Evolutionary conservation across 53 echinoderm and acorn worm species (phyloP).

Genomic region (Echinometra lucunter): DNA sequence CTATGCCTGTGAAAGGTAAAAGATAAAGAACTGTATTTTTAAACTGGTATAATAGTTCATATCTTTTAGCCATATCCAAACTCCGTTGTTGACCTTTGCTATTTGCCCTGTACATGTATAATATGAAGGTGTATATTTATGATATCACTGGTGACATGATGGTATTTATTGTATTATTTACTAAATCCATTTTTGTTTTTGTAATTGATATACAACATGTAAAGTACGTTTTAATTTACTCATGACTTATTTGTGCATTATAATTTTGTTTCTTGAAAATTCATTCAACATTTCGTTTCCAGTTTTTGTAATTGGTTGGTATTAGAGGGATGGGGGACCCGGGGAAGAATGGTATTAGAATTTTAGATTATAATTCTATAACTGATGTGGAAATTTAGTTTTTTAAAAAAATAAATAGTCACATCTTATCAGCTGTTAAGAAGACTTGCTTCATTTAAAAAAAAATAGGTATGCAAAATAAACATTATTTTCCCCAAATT

Average conservation of each 20-base stretch:
- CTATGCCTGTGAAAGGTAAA: not conserved
- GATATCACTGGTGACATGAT: too few species aligned
- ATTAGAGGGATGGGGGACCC: not conserved
- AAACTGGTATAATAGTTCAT: not conserved
- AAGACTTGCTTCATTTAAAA: too few species aligned
- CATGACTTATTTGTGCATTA: not conserved
- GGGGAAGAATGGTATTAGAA: too few species aligned
- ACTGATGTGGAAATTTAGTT: too few species aligned
- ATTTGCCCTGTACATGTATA: not conserved
- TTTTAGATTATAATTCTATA: too few species aligned
- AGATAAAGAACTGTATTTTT: not conserved
- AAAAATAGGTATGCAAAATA: too few species aligned
- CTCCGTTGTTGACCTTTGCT: not conserved
- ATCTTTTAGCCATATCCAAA: not conserved
- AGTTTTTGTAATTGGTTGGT: not conserved
- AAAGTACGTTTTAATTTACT: not conserved
- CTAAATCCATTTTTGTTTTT: not conserved
- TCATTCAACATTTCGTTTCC: not conserved
- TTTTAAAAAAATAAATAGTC: too few species aligned
- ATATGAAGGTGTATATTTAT: not conserved
- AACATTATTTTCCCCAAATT: too few species aligned
- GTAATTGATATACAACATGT: not conserved
- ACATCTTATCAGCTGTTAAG: too few species aligned
- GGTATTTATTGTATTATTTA: not conserved
- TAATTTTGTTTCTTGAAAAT: not conserved